Conservation (phyloP, 1,140 invertebrate species). For the Plectrocnemia conspersa region DNA sequence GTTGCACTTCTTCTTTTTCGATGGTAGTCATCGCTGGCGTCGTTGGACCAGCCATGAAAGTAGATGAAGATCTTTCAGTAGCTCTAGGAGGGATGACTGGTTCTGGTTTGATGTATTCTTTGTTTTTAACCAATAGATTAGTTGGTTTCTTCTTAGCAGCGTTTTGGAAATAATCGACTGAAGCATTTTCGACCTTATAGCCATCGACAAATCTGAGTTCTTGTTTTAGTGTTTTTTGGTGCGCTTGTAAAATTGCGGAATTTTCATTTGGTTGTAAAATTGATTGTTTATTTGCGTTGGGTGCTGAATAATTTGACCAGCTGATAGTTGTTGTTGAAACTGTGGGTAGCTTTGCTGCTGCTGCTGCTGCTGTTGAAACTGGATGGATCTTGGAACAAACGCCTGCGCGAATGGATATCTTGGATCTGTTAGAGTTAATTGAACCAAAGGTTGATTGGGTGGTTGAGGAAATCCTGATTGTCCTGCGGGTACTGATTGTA, state of each 20-base stretch:
- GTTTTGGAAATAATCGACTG: slow-evolving; percentile 37
- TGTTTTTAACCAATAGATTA: slow-evolving; percentile 37
- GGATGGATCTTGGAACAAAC: slow-evolving; percentile 41
- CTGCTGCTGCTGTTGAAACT: slow-evolving; percentile 36
- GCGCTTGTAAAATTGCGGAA: slow-evolving; percentile 35
- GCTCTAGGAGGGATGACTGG: slow-evolving; percentile 35
- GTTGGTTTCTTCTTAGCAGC: slow-evolving; percentile 42
- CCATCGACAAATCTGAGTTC: slow-evolving; percentile 47
- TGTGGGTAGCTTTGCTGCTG: slow-evolving; percentile 29
- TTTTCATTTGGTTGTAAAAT: slow-evolving; percentile 37
- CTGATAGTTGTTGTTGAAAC: slow-evolving; percentile 19
- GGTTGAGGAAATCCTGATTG: slow-evolving; percentile 41
- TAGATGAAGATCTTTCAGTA: slow-evolving; percentile 37
- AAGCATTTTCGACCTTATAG: slow-evolving; percentile 44
- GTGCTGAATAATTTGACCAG: slow-evolving; percentile 39
- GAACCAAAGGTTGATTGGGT: slow-evolving; percentile 37
- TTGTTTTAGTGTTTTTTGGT: slow-evolving; percentile 19
- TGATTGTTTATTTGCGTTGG: slow-evolving; percentile 32
- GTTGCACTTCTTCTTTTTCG: slow-evolving; percentile 65
- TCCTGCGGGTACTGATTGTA: slow-evolving; percentile 42
- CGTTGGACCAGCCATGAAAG: slow-evolving; percentile 27
- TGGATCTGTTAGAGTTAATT: slow-evolving; percentile 18
- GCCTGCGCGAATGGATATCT: slow-evolving; percentile 43
- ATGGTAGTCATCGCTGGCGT: slow-evolving; percentile 29
- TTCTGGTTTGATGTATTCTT: slow-evolving; percentile 27